Evolutionary conservation across 1,140 invertebrate species (phyloP).

Genomic region (Potamilus streckersoni): DNA sequence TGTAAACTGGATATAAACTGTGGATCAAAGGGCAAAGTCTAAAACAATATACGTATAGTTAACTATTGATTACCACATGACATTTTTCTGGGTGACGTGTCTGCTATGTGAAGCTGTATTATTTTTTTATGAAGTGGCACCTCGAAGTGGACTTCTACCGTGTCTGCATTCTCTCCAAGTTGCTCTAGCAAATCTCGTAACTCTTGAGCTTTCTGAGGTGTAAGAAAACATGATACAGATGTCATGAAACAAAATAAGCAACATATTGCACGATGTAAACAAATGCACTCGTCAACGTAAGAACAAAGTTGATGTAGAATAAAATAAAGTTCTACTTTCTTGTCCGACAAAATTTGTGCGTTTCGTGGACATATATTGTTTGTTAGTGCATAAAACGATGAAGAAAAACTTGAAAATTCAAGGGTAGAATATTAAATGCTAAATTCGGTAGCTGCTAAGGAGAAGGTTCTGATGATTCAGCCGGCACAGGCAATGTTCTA

Average conservation of each 20-base stretch:
- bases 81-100: conserved; percentile 50
- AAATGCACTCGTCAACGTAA: background rate
- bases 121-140: conserved; percentile 44
- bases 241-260: background rate
- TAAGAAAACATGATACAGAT: background rate
- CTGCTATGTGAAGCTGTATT: conserved; percentile 38
- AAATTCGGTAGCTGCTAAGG: too few relatives aligned
- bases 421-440: too few relatives aligned
- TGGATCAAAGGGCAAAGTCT: too few relatives aligned
- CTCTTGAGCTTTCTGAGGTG: conserved; percentile 43
- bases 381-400: too few relatives aligned
- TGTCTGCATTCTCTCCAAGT: conserved; percentile 44
- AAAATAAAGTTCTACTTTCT: background rate
- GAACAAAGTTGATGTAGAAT: background rate
- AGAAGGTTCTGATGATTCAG: too few relatives aligned
- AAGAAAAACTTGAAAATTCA: too few relatives aligned
- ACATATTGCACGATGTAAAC: background rate
- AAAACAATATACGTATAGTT: too few relatives aligned
- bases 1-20: too few relatives aligned
- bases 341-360: background rate
- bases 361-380: too few relatives aligned
- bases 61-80: conserved; percentile 38
- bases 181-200: conserved; percentile 48
- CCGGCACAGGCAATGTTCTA: too few relatives aligned
- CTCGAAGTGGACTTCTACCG: conserved; percentile 33